These are phyloP conservation scores for Patella depressa DNA, from an alignment of 2,888 invertebrate genomes.

Conservation along the genomic window DNA sequence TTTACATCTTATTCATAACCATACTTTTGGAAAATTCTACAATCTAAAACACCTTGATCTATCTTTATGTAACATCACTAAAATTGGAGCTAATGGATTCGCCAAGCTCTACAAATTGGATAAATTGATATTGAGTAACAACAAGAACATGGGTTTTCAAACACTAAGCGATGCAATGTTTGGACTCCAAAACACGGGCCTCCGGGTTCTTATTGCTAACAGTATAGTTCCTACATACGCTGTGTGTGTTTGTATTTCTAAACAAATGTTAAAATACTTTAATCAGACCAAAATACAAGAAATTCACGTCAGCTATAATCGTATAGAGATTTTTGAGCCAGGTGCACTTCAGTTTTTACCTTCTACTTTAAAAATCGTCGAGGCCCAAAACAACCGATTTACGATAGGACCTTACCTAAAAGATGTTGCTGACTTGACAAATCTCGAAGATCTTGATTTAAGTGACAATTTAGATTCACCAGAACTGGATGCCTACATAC, in stretches of 20 bases:
- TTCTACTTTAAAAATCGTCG: conserved; percentile 17
- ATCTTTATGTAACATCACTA: too few species aligned
- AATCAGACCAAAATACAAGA: conserved; percentile 1
- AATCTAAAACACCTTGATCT: too few species aligned
- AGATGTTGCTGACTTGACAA: neutral
- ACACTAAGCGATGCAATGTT: neutral
- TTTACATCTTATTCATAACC: too few species aligned
- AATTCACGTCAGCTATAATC: neutral
- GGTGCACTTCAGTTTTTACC: conserved; percentile 29
- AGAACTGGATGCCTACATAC: too few species aligned
- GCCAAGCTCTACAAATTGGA: neutral
- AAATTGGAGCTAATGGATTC: neutral
- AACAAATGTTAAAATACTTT: neutral
- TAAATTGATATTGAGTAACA: neutral
- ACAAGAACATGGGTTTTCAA: neutral
- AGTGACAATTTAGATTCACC: neutral
- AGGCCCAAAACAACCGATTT: conserved; percentile 21
- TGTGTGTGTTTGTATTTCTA: conserved; percentile 4
- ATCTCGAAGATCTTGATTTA: neutral
- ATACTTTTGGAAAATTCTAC: too few species aligned
- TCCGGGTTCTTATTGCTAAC: neutral
- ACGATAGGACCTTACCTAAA: conserved; percentile 26
- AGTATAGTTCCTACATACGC: conserved; percentile 6
- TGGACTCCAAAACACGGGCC: neutral
- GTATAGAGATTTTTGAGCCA: neutral